phyloP scores from a whole-genome alignment of 2,888 invertebrate species.

The Ennomos fuscantarius region DNA sequence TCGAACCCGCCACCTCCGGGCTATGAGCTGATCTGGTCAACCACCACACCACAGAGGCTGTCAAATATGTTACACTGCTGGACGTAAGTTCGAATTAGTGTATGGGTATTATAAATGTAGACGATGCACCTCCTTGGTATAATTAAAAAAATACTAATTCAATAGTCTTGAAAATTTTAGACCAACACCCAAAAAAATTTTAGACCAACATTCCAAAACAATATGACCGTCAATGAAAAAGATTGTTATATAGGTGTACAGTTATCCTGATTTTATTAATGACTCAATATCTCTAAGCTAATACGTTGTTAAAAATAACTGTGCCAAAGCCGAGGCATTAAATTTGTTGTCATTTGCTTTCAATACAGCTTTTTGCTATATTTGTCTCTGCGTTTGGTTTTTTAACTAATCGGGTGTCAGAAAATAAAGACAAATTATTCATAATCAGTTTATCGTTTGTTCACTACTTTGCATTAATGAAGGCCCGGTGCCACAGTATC shows the following conservation, averaged over 20 bases:
- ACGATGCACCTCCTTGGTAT: too few species aligned
- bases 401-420: conserved; percentile 21
- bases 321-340: conserved; percentile 16
- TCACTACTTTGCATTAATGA: conserved; percentile 4
- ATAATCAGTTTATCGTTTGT: conserved; percentile 9
- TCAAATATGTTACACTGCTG: too few species aligned
- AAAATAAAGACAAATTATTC: conserved; percentile 12
- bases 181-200: too few species aligned
- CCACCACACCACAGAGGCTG: too few species aligned
- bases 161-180: too few species aligned
- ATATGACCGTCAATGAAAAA: too few species aligned
- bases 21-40: too few species aligned
- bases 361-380: conserved; percentile 9
- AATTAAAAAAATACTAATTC: too few species aligned
- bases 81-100: too few species aligned
- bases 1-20: too few species aligned
- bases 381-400: conserved; percentile 16
- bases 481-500: neutral
- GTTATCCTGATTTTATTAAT: conserved; percentile 19
- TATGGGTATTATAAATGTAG: too few species aligned
- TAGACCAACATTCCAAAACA: neutral
- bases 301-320: conserved; percentile 20
- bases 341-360: conserved; percentile 17
- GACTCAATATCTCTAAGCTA: conserved; percentile 10
- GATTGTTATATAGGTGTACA: conserved; percentile 7